Evolutionary conservation across 2,888 invertebrate species (phyloP).

Genomic region (Netelia inedita): DNA sequence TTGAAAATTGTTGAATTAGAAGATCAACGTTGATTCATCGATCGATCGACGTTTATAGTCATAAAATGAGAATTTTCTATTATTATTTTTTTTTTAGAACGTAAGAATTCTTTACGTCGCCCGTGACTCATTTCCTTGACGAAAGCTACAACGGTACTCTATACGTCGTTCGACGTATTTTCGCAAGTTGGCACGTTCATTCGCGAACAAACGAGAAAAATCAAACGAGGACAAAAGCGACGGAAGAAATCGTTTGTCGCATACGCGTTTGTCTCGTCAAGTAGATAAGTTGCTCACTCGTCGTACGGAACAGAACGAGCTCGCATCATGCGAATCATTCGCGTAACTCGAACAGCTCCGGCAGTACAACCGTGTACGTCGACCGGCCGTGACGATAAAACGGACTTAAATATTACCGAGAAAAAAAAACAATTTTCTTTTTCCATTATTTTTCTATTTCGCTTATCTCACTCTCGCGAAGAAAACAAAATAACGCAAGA

Average conservation of each 20-base stretch:
- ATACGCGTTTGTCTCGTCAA: conserved; percentile 39
- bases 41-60: too few species aligned
- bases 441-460: not conserved
- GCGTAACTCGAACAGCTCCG: conserved; percentile 11
- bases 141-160: too few species aligned
- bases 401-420: too few species aligned
- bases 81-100: too few species aligned
- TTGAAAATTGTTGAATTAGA: too few species aligned
- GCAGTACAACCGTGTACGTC: conserved; percentile 6
- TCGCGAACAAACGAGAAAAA: not conserved
- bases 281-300: conserved; percentile 62
- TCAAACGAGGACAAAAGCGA: conserved; percentile 2
- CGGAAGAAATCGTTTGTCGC: conserved; percentile 37
- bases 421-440: conserved; percentile 10
- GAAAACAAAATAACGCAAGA: too few species aligned
- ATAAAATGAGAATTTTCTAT: too few species aligned
- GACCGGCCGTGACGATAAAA: not conserved
- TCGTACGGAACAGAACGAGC: not conserved
- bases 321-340: not conserved
- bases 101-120: too few species aligned
- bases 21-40: too few species aligned
- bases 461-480: too few species aligned
- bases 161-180: too few species aligned
- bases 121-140: too few species aligned
- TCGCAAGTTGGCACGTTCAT: not conserved